Conservation (phyloP, 1,140 invertebrate species). For the Drosophila tsacasi region DNA sequence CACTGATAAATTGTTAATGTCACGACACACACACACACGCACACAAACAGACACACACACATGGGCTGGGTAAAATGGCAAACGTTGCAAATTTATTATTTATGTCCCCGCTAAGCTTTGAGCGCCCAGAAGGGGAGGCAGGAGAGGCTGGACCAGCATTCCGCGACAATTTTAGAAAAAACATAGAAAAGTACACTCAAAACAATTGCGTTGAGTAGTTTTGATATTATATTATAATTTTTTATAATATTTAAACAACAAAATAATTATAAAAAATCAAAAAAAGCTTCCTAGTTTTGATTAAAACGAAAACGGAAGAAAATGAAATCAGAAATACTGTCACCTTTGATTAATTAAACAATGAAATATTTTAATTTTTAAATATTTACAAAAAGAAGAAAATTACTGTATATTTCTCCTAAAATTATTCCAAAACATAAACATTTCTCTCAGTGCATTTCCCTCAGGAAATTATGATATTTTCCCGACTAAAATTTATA, state of each 20-base stretch:
- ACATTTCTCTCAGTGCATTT: neutral
- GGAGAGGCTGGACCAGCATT: conserved; percentile 3
- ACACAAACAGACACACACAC: conserved; percentile 22
- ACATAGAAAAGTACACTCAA: neutral
- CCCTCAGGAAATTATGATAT: conserved; percentile 36
- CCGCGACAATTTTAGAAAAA: conserved; percentile 33
- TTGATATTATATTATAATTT: too few species aligned
- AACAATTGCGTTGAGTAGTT: neutral
- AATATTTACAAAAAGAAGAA: neutral
- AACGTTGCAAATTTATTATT: conserved; percentile 80
- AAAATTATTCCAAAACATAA: neutral
- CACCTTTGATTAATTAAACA: too few species aligned
- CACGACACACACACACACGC: conserved; percentile 14
- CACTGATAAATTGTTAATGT: conserved; percentile 81
- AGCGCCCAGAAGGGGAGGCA: conserved; percentile 35
- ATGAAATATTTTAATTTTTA: neutral
- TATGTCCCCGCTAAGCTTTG: conserved; percentile 78
- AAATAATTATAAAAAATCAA: neutral
- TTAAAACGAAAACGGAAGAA: neutral
- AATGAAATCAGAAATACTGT: too few species aligned
- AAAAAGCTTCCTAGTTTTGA: neutral
- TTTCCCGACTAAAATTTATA: conserved; percentile 40
- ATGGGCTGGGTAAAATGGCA: conserved; percentile 61
- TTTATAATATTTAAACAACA: neutral
- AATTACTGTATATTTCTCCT: neutral